phyloP scores from a whole-genome alignment of 2,888 invertebrate species.

The Lysandra coridon region DNA sequence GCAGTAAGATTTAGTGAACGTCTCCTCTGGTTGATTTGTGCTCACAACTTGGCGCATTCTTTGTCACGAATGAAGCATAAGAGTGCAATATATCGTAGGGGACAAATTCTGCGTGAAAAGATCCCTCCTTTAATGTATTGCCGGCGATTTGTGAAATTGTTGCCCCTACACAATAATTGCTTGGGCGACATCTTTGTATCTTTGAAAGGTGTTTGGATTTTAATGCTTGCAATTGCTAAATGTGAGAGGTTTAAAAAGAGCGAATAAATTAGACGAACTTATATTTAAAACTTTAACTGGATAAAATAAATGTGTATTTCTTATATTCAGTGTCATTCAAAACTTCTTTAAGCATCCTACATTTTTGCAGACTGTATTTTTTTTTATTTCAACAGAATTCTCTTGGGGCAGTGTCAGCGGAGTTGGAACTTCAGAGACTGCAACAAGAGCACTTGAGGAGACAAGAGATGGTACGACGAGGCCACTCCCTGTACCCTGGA shows the following conservation, averaged over 20 bases:
- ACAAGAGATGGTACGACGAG: constrained; percentile 75
- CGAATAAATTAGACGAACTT: background rate
- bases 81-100: constrained; percentile 68
- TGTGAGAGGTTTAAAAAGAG: background rate
- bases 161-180: constrained; percentile 36
- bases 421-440: constrained; percentile 85
- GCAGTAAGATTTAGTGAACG: constrained; percentile 65
- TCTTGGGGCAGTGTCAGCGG: constrained; percentile 70
- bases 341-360: background rate
- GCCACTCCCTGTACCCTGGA: constrained; percentile 75
- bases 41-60: constrained; percentile 63
- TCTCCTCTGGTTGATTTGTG: constrained; percentile 67
- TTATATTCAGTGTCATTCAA: background rate
- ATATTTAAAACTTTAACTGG: background rate
- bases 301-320: background rate
- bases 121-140: constrained; percentile 63
- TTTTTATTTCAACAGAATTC: constrained; percentile 59
- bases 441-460: constrained; percentile 84
- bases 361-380: constrained; percentile 25
- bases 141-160: constrained; percentile 54
- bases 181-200: constrained; percentile 24
- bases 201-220: background rate
- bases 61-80: constrained; percentile 63
- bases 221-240: background rate
- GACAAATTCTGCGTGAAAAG: constrained; percentile 67